phyloP scores from a whole-genome alignment of 2,888 invertebrate genomes.

The Oxytorus armatus region DNA sequence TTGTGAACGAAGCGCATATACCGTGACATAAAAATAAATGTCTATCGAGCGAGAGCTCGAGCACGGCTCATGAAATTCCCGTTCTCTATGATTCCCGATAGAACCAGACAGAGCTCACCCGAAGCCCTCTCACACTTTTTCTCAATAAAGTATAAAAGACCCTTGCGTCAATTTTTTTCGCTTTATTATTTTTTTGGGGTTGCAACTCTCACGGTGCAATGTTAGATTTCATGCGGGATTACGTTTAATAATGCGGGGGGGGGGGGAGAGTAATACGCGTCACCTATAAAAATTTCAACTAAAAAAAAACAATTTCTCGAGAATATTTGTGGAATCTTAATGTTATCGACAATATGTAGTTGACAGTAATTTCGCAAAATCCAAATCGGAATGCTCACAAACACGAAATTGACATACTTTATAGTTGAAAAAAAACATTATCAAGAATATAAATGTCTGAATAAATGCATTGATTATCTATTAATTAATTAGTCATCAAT shows the following conservation, averaged over 20 bases:
- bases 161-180: constrained; percentile 38
- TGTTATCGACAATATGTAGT: no score
- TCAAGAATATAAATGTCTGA: no score
- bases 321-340: no score
- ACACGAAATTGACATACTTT: no score
- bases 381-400: no score
- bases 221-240: constrained; percentile 72
- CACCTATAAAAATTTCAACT: neutral
- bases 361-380: no score
- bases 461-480: no score
- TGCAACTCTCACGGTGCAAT: constrained; percentile 60
- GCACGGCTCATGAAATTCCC: constrained; percentile 71
- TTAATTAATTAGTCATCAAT: no score
- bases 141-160: constrained; percentile 34
- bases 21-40: constrained; percentile 50
- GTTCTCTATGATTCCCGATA: constrained; percentile 57
- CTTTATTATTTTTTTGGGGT: constrained; percentile 42
- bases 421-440: no score
- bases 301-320: neutral
- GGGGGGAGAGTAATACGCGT: constrained; percentile 2
- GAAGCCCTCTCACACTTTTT: constrained; percentile 19
- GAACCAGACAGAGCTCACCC: constrained; percentile 5
- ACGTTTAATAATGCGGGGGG: constrained; percentile 55
- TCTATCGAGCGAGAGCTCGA: constrained; percentile 55
- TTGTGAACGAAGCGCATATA: constrained; percentile 32